Conservation (phyloP, 2,113 vertebrate genomes). For the Anolis sagrei region DNA sequence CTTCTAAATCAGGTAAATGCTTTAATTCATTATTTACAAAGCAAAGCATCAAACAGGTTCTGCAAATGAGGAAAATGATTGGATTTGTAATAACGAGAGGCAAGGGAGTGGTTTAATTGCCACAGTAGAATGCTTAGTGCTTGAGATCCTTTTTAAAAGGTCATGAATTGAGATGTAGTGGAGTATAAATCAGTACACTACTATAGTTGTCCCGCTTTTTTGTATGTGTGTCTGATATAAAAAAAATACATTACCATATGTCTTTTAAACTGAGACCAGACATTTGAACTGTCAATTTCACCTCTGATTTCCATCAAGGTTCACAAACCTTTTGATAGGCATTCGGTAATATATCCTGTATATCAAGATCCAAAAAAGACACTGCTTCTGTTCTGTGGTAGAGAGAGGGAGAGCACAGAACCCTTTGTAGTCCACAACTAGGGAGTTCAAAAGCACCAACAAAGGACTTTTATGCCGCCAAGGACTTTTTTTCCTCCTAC, state of each 20-base stretch:
- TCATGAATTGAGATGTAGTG: slow-evolving; percentile 37
- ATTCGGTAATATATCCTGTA: slow-evolving; percentile 78
- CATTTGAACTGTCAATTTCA: slow-evolving; percentile 85
- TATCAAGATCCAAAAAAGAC: slow-evolving; percentile 72
- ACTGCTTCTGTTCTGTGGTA: slow-evolving; percentile 76
- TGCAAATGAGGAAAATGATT: not conserved
- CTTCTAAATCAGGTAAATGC: not conserved
- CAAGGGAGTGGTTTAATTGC: slow-evolving; percentile 47
- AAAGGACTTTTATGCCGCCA: slow-evolving; percentile 80
- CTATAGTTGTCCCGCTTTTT: slow-evolving; percentile 64
- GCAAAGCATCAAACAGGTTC: not conserved
- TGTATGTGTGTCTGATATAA: slow-evolving; percentile 71
- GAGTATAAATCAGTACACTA: slow-evolving; percentile 65
- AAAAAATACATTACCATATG: slow-evolving; percentile 77
- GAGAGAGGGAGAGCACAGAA: slow-evolving; percentile 73
- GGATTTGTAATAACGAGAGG: slow-evolving; percentile 6
- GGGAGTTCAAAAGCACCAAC: slow-evolving; percentile 84
- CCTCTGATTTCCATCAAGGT: slow-evolving; percentile 83
- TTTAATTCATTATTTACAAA: slow-evolving; percentile 23
- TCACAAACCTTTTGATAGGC: slow-evolving; percentile 79
- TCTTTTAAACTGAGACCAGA: slow-evolving; percentile 78
- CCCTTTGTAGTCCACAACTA: slow-evolving; percentile 82
- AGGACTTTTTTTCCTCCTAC: slow-evolving; percentile 74
- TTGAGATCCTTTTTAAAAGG: slow-evolving; percentile 39
- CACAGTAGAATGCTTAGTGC: slow-evolving; percentile 44